A percentile compares a stretch with the other conserved stretches of the same genome.
Evolutionary conservation across 2,888 invertebrate species (phyloP).

Genomic region (Mechanitis messenoides): DNA sequence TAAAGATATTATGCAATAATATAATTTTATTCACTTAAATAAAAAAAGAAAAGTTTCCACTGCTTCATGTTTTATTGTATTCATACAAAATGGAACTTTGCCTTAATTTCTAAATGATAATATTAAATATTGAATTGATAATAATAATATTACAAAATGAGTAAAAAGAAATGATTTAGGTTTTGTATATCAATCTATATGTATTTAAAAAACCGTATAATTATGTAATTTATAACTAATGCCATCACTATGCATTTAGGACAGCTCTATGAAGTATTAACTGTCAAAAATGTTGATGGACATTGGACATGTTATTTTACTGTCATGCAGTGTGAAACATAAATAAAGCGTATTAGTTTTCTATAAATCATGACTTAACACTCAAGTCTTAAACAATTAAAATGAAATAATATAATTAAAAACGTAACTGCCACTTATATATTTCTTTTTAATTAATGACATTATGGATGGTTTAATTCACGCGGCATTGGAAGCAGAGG

Average conservation of each 20-base stretch:
- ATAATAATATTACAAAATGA: slow-evolving; percentile 8
- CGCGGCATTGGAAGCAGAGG: slow-evolving; percentile 77
- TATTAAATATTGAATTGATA: slow-evolving; percentile 7
- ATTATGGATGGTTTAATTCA: slow-evolving; percentile 77
- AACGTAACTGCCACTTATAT: slow-evolving; percentile 61
- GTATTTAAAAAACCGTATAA: not conserved
- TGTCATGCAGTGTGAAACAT: slow-evolving; percentile 76
- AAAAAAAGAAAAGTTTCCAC: no score
- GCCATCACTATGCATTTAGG: slow-evolving; percentile 33
- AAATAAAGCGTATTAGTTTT: slow-evolving; percentile 74
- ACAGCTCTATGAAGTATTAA: slow-evolving; percentile 27
- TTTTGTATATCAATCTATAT: no score
- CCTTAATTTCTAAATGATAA: no score
- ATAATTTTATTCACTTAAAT: no score
- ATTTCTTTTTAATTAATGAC: slow-evolving; percentile 71
- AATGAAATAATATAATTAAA: slow-evolving; percentile 65
- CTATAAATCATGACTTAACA: slow-evolving; percentile 75
- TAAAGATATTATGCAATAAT: no score
- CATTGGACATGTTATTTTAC: slow-evolving; percentile 74
- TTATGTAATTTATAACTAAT: slow-evolving; percentile 4
- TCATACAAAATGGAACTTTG: no score
- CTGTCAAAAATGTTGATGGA: slow-evolving; percentile 72
- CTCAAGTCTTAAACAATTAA: slow-evolving; percentile 60
- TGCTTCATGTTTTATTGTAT: no score
- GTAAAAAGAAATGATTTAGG: no score